Evolutionary conservation across 2,888 invertebrate species (phyloP).

Genomic region (Papilio elwesi): DNA sequence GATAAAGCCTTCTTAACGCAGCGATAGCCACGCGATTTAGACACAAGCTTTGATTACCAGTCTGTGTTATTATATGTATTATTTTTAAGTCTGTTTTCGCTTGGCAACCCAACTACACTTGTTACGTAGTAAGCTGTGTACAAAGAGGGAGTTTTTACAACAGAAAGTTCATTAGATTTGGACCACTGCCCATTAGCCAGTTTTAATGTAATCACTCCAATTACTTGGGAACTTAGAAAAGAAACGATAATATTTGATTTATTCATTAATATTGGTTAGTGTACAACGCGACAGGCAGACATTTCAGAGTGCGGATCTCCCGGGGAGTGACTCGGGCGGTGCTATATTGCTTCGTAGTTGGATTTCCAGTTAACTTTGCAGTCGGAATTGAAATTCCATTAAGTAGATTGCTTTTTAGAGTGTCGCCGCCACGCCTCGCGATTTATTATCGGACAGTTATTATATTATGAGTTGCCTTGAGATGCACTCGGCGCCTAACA

Average conservation of each 20-base stretch:
- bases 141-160: too few relatives aligned
- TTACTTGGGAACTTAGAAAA: conserved; percentile 31
- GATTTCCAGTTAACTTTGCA: conserved; percentile 77
- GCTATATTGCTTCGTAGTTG: conserved; percentile 71
- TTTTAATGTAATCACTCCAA: too few relatives aligned
- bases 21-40: too few relatives aligned
- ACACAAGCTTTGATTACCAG: too few relatives aligned
- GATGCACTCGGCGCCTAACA: too few relatives aligned
- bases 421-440: conserved; percentile 51
- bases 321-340: conserved; percentile 46
- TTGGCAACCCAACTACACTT: too few relatives aligned
- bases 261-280: background rate
- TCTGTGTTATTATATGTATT: too few relatives aligned
- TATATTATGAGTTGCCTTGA: background rate
- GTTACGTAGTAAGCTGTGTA: too few relatives aligned
- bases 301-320: conserved; percentile 42
- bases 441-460: conserved; percentile 37
- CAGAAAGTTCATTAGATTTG: too few relatives aligned
- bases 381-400: conserved; percentile 83
- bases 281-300: conserved; percentile 43
- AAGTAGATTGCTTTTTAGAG: conserved; percentile 81
- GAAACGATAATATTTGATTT: conserved; percentile 31
- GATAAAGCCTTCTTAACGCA: too few relatives aligned
- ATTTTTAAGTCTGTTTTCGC: too few relatives aligned
- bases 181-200: too few relatives aligned